Percentiles rank a stretch among this genome's conserved stretches.
Evolutionary conservation across 2,888 invertebrate species (phyloP).

Genomic region (Sipunculus nudus): DNA sequence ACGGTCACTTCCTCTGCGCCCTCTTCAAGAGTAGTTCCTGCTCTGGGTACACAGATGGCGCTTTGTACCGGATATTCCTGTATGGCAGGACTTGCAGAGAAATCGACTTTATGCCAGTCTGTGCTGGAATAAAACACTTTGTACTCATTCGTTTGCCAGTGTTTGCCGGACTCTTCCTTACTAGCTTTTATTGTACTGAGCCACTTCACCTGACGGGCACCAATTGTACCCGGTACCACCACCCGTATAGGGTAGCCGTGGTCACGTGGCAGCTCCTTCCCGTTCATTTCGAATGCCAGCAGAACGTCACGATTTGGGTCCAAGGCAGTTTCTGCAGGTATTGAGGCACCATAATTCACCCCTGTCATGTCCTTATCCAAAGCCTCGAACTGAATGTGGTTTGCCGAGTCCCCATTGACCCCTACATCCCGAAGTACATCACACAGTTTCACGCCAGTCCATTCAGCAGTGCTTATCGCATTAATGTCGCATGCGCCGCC

Average conservation of each 20-base stretch:
- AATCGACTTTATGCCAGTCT: slow-evolving; percentile 90
- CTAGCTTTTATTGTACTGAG: slow-evolving; percentile 81
- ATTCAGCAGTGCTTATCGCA: slow-evolving; percentile 86
- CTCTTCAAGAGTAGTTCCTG: slow-evolving; percentile 66
- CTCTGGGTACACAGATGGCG: slow-evolving; percentile 83
- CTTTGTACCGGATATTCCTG: slow-evolving; percentile 92
- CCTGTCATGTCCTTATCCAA: slow-evolving; percentile 86
- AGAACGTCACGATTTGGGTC: slow-evolving; percentile 79
- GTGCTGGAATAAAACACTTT: slow-evolving; percentile 71
- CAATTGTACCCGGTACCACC: slow-evolving; percentile 89
- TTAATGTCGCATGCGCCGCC: slow-evolving; percentile 89
- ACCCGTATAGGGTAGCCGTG: slow-evolving; percentile 91
- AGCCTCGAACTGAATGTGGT: slow-evolving; percentile 67
- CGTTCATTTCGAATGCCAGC: slow-evolving; percentile 96
- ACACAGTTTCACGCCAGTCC: slow-evolving; percentile 57
- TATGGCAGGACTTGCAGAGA: slow-evolving; percentile 82
- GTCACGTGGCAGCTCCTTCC: slow-evolving; percentile 80
- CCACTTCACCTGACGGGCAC: slow-evolving; percentile 97
- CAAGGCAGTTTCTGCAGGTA: slow-evolving; percentile 74
- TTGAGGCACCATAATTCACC: slow-evolving; percentile 85
- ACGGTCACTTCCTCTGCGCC: slow-evolving; percentile 53
- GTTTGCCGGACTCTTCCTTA: slow-evolving; percentile 83
- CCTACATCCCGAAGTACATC: slow-evolving; percentile 65
- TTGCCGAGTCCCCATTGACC: slow-evolving; percentile 54
- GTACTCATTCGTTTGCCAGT: slow-evolving; percentile 97